These are phyloP conservation scores for Coelinius sp. DNA, from an alignment of 2,888 invertebrate species.

Conservation along the genomic window DNA sequence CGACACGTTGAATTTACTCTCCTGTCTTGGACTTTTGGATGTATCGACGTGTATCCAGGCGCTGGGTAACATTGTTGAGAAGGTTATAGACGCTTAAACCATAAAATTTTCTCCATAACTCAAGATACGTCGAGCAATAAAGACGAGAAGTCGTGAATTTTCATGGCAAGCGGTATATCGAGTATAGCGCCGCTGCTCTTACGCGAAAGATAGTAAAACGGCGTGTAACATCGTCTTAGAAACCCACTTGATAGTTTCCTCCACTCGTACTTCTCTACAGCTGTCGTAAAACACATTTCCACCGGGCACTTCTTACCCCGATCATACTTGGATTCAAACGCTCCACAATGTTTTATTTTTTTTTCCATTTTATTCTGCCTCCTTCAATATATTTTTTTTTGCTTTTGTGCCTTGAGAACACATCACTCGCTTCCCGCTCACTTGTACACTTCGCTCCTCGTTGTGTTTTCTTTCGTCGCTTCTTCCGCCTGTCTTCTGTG, in stretches of 20 bases:
- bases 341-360: not conserved
- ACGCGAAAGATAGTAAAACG: slow-evolving; percentile 13
- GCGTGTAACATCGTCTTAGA: not conserved
- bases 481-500: slow-evolving; percentile 12
- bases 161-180: not conserved
- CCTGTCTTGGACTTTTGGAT: not conserved
- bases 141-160: slow-evolving; percentile 10
- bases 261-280: too few species aligned
- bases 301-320: not conserved
- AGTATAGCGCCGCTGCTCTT: not conserved
- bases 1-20: not conserved
- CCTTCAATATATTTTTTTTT: not conserved
- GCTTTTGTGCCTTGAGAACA: slow-evolving; percentile 1
- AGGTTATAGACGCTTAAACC: slow-evolving; percentile 39
- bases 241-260: not conserved
- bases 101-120: slow-evolving; percentile 67
- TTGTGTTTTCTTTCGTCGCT: slow-evolving; percentile 10
- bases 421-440: slow-evolving; percentile 4
- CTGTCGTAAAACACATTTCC: slow-evolving; percentile 13
- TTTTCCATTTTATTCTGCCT: not conserved
- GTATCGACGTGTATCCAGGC: not conserved
- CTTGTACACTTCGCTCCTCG: slow-evolving; percentile 20
- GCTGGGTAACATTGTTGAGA: not conserved
- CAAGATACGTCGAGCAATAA: slow-evolving; percentile 43
- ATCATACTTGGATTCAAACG: slow-evolving; percentile 12